Evolutionary conservation across 2,113 vertebrate genomes (phyloP).

Genomic region (Hipposideros armiger): DNA sequence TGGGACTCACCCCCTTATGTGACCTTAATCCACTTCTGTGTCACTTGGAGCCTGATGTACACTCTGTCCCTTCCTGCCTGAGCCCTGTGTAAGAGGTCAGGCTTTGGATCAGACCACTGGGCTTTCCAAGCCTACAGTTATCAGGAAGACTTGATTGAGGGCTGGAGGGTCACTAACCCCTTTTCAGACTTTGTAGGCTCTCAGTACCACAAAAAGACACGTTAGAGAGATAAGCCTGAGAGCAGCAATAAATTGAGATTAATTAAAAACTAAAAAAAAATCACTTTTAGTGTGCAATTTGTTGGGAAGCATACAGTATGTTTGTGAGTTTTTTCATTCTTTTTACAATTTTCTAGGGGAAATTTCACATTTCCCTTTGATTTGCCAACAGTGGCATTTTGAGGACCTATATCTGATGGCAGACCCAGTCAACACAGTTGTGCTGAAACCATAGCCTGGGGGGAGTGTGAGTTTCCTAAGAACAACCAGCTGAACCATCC

Average conservation of each 20-base stretch:
- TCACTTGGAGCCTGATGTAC: not conserved
- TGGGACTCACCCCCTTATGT: not conserved
- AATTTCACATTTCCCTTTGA: slow-evolving; percentile 33
- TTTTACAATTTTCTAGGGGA: not conserved
- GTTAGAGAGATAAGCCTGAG: not conserved
- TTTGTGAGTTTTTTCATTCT: not conserved
- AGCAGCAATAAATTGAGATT: not conserved
- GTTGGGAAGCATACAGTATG: not conserved
- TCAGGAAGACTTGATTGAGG: not conserved
- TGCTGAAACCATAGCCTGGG: not conserved
- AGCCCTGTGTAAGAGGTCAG: not conserved
- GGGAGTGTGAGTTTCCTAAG: not conserved
- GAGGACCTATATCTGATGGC: not conserved
- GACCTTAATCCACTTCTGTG: not conserved
- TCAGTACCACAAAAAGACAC: not conserved
- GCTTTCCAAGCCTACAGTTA: not conserved
- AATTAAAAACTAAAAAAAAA: slow-evolving; percentile 29
- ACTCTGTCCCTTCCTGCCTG: not conserved
- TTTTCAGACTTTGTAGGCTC: not conserved
- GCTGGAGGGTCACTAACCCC: not conserved
- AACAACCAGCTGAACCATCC: not conserved
- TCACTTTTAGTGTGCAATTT: not conserved
- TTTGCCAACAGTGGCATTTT: slow-evolving; percentile 24
- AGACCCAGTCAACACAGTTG: not conserved
- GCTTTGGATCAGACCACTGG: not conserved